Conservation (phyloP, 2,797 vertebrate genomes). For the Cyprinodon diabolis region DNA sequence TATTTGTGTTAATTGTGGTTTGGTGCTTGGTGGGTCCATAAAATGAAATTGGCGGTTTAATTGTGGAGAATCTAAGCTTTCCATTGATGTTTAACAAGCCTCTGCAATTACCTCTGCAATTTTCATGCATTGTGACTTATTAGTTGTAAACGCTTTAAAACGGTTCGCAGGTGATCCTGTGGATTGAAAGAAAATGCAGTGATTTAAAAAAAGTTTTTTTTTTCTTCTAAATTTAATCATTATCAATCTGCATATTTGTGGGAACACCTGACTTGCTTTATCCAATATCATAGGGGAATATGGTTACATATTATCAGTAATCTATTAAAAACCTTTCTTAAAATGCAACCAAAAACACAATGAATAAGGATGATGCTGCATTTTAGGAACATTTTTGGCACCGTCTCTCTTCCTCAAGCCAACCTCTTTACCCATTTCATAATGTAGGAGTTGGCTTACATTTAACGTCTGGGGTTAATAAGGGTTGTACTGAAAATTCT, state of each 20-base stretch:
- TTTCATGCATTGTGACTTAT: no score
- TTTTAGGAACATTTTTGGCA: not conserved
- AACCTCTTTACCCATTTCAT: no score
- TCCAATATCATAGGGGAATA: no score
- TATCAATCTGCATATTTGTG: not conserved
- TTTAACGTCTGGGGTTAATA: not conserved
- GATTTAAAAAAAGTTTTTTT: not conserved
- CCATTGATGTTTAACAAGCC: no score
- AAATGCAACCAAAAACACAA: not conserved
- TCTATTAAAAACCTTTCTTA: not conserved
- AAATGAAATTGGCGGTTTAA: no score
- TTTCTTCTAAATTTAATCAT: not conserved
- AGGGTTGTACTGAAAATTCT: no score
- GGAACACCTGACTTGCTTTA: not conserved
- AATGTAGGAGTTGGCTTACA: not conserved
- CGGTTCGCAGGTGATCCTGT: no score
- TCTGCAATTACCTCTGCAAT: no score
- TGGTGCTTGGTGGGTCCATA: no score
- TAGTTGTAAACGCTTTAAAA: no score
- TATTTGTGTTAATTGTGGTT: no score
- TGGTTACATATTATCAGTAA: not conserved
- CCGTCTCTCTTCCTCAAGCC: not conserved
- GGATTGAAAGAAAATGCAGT: not conserved
- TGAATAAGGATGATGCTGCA: not conserved
- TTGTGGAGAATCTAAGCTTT: no score